phyloP scores from a whole-genome alignment of 2,888 invertebrate genomes.

The Ceramica pisi region DNA sequence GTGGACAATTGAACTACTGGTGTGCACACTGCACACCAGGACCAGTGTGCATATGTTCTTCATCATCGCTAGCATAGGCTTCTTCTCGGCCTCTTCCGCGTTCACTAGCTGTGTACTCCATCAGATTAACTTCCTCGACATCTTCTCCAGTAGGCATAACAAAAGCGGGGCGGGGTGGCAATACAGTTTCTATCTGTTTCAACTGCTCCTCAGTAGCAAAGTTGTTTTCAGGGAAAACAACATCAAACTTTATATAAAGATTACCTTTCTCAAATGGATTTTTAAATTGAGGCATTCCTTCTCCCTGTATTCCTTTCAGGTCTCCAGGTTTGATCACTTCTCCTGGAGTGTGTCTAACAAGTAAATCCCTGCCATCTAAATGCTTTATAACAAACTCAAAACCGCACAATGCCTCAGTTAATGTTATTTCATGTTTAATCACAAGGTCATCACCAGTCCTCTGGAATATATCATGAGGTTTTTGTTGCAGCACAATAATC shows the following conservation, averaged over 20 bases:
- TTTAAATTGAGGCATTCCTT: conserved; percentile 97
- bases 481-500: conserved; percentile 95
- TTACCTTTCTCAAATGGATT: conserved; percentile 97
- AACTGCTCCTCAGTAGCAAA: conserved; percentile 93
- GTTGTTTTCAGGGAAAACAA: conserved; percentile 95
- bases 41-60: conserved; percentile 90
- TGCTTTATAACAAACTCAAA: conserved; percentile 96
- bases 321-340: conserved; percentile 96
- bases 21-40: conserved; percentile 95
- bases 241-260: conserved; percentile 96
- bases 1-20: conserved; percentile 91
- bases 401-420: conserved; percentile 98
- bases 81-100: conserved; percentile 91
- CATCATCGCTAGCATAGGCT: conserved; percentile 93
- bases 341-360: conserved; percentile 95
- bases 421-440: conserved; percentile 93
- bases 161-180: conserved; percentile 94
- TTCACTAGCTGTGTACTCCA: conserved; percentile 93
- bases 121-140: conserved; percentile 96
- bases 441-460: conserved; percentile 94
- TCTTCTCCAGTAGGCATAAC: conserved; percentile 94
- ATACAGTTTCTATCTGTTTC: conserved; percentile 93
- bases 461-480: conserved; percentile 95
- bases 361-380: conserved; percentile 96
- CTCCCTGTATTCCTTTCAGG: conserved; percentile 94